Evolutionary conservation across 1,140 invertebrate genomes (phyloP).

Genomic region (Pomacea maculata): DNA sequence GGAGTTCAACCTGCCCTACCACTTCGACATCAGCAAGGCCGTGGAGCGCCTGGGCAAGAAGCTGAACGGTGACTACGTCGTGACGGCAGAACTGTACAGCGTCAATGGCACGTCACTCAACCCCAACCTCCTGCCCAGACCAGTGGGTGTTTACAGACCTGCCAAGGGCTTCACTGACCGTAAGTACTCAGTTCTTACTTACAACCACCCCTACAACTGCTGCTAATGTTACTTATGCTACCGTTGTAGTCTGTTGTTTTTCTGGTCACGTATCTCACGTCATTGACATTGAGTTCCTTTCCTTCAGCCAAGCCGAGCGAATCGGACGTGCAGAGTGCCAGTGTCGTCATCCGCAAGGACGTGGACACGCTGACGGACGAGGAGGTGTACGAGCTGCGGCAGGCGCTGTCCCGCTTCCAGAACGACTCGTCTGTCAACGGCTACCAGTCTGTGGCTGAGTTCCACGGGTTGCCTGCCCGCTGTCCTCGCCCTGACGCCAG

Average conservation of each 20-base stretch:
- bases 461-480: conserved; percentile 34
- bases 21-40: conserved; percentile 33
- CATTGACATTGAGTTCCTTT: conserved; percentile 19
- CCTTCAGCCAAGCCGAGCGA: conserved; percentile 14
- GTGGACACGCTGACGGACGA: conserved; percentile 25
- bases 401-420: conserved; percentile 28
- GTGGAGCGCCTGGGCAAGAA: conserved; percentile 7
- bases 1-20: conserved; percentile 29
- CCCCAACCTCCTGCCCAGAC: conserved; percentile 20
- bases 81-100: conserved; percentile 23
- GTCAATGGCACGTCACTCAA: conserved; percentile 35
- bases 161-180: conserved; percentile 25
- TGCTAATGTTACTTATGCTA: no score
- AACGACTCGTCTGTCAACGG: conserved; percentile 35
- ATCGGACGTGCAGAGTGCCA: background rate
- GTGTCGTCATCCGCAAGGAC: conserved; percentile 28
- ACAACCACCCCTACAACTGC: no score
- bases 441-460: conserved; percentile 38
- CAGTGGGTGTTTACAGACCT: conserved; percentile 23
- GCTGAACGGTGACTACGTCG: conserved; percentile 26
- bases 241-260: no score
- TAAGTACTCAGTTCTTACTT: conserved; percentile 17
- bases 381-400: conserved; percentile 31
- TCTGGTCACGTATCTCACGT: no score
- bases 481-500: conserved; percentile 32